Evolutionary conservation across 2,888 invertebrate genomes (phyloP), one percentile per base, ranked within the genome.

Genomic region (Steinernema scapterisci): DNA sequence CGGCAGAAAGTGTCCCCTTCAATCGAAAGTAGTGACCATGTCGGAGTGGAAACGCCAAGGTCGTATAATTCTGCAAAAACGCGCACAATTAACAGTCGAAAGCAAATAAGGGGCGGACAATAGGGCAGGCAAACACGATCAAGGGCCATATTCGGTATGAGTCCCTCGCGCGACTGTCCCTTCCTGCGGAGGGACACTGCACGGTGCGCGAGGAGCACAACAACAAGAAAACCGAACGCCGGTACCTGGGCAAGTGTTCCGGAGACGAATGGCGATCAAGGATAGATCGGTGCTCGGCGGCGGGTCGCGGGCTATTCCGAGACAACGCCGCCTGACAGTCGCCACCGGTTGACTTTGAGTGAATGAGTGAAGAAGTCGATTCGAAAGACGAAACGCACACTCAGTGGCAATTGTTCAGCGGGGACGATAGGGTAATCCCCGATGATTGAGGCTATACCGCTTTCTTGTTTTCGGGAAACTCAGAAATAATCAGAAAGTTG

Each of bases 371-470:
- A 38, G 38, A 38, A 38, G 38, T 38, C 38, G 9, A 38, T 38
- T 38, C 63, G 63, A 63, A 63, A 63, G 63, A 63, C 63, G 63
- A 63, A 63, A 63, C 63, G 63, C 63, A 63, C 63, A 63, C 63
- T 63, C 63, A 31, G 63, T 63, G 63, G 63, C 63, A 63, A 63
- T 63, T 63, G 63, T 27, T 63, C 31, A 63, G 63, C 31, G 31
- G 63, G 38, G 38, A 38, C 63, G 63, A 63, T 63, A 27, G 63
- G 63, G 63, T 63, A 63, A 63, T 63, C 38, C 31, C 31, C 63
- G 31, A 25, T 63, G 63, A 63, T 63, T 63, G 63, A 25, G 63
- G 63, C 63, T 63, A 31, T 54, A 54, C 54, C 13, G 54, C 54
- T 19, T 54, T 31, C 27, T 63, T 63, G 63, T 63, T 27, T 63